These are phyloP conservation scores for Dynastes hyllus DNA, from an alignment of 2,888 invertebrate genomes.

Conservation along the genomic window DNA sequence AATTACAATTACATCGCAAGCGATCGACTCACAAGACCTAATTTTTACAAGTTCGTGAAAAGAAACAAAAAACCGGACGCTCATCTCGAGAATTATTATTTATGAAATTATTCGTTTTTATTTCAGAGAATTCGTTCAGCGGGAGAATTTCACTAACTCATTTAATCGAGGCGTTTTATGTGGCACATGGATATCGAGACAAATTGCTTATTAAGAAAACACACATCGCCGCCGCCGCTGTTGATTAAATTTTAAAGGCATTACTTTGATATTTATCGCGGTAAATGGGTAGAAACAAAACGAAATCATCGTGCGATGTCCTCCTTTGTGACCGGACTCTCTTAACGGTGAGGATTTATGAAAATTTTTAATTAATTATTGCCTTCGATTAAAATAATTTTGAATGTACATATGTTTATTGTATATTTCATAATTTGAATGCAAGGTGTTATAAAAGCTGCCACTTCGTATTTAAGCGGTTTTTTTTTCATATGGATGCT, in stretches of 20 bases:
- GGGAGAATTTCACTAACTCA: conserved; percentile 47
- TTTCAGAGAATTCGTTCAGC: neutral
- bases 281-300: conserved; percentile 15
- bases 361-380: conserved; percentile 12
- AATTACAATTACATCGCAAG: neutral
- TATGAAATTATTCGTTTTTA: conserved; percentile 28
- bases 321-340: conserved; percentile 17
- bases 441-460: neutral
- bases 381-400: neutral
- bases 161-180: conserved; percentile 17
- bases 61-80: neutral
- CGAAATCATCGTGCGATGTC: conserved; percentile 3
- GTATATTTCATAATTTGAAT: neutral
- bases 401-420: neutral
- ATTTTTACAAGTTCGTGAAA: neutral
- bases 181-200: conserved; percentile 42
- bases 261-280: conserved; percentile 48
- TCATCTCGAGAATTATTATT: neutral
- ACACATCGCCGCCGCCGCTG: conserved; percentile 39
- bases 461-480: neutral
- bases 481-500: too few relatives aligned
- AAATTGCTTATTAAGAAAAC: conserved; percentile 51
- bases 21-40: neutral
- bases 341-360: neutral
- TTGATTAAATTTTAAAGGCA: conserved; percentile 50